phyloP scores from a whole-genome alignment of 2,888 invertebrate species.

The Poecilus cupreus region DNA sequence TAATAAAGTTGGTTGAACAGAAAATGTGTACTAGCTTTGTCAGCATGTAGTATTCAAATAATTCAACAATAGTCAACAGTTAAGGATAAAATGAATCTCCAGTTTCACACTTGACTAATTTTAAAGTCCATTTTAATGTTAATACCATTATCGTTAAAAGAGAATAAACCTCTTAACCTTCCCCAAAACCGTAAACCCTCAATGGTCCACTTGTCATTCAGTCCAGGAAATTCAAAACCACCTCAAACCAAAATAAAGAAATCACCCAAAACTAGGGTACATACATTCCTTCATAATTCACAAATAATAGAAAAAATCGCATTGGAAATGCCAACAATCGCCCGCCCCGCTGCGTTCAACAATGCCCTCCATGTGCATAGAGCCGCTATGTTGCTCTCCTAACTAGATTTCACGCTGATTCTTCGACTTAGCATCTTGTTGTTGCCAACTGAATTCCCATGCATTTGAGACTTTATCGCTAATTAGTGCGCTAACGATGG shows the following conservation, averaged over 20 bases:
- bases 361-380: neutral
- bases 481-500: constrained; percentile 16
- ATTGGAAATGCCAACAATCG: neutral
- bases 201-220: neutral
- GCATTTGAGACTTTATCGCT: neutral
- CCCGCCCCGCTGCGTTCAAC: neutral
- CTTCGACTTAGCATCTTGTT: neutral
- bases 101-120: neutral
- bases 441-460: constrained; percentile 32
- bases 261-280: neutral
- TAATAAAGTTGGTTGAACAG: no score
- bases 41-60: no score
- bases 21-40: no score
- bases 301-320: constrained; percentile 26
- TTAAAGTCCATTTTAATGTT: neutral
- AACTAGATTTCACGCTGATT: constrained; percentile 8
- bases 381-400: neutral
- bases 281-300: neutral
- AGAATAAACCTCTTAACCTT: neutral
- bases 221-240: neutral
- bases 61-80: no score
- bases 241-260: constrained; percentile 21
- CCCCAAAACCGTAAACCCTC: neutral
- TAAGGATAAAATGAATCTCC: neutral
- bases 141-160: neutral